Evolutionary conservation across 2,888 invertebrate species (phyloP).

Genomic region (Neoscelio sp.): DNA sequence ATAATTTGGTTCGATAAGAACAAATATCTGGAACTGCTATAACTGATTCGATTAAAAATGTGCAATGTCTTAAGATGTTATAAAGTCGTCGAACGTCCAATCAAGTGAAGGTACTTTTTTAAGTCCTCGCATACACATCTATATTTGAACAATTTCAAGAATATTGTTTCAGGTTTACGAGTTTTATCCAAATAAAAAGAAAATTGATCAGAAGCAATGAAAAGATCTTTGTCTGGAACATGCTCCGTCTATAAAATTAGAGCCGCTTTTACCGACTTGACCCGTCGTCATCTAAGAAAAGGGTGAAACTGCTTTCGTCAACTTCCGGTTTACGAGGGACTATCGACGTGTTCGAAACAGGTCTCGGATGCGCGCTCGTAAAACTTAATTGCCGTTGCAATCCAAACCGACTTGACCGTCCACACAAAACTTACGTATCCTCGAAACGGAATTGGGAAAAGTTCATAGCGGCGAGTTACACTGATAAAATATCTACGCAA

Average conservation of each 20-base stretch:
- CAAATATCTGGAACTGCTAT: too few species aligned
- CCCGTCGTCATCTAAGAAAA: slow-evolving; percentile 68
- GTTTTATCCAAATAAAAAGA: slow-evolving; percentile 69
- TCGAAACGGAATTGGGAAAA: slow-evolving; percentile 64
- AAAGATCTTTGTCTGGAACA: slow-evolving; percentile 65
- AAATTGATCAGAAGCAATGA: slow-evolving; percentile 67
- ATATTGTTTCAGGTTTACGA: slow-evolving; percentile 63
- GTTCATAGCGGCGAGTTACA: too few species aligned
- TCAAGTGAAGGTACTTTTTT: slow-evolving; percentile 11
- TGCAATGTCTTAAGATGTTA: slow-evolving; percentile 1
- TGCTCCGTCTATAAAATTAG: slow-evolving; percentile 68
- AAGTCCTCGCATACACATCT: slow-evolving; percentile 39
- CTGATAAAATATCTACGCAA: too few species aligned
- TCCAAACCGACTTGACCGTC: slow-evolving; percentile 73
- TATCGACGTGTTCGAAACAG: slow-evolving; percentile 78
- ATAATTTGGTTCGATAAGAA: too few species aligned
- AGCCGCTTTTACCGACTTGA: slow-evolving; percentile 66
- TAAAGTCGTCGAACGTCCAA: slow-evolving; percentile 1
- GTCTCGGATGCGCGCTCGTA: slow-evolving; percentile 78
- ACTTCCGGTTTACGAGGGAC: slow-evolving; percentile 75
- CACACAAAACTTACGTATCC: slow-evolving; percentile 60
- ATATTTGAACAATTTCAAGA: slow-evolving; percentile 55
- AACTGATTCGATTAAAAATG: slow-evolving; percentile 5
- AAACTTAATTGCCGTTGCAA: slow-evolving; percentile 81
- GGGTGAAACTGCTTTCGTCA: slow-evolving; percentile 70